A percentile compares a stretch with the other conserved stretches of the same genome.
These are phyloP conservation scores for Agapornis canus DNA, from an alignment of 2,797 vertebrate species.

Conservation along the genomic window DNA sequence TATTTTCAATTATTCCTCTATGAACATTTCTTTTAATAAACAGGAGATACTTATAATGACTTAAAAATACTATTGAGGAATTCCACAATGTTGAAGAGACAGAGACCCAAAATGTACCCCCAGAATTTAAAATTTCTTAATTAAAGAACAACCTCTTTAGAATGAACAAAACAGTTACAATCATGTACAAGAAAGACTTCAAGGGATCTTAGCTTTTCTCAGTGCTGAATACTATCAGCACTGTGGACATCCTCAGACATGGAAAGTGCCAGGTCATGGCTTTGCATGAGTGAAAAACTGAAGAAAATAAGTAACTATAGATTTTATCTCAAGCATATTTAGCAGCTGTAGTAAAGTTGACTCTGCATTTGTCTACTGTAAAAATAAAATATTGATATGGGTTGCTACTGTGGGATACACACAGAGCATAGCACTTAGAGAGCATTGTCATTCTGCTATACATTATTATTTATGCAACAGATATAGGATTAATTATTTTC, in stretches of 20 bases:
- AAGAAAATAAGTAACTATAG: background rate
- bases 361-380: background rate
- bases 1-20: background rate
- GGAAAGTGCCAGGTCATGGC: background rate
- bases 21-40: background rate
- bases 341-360: background rate
- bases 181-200: background rate
- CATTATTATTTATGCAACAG: background rate
- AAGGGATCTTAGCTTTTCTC: background rate
- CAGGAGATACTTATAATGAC: background rate
- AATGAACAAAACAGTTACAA: background rate
- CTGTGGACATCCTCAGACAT: background rate
- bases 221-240: background rate
- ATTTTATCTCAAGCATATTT: background rate
- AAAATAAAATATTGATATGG: background rate
- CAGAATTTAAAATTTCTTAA: background rate
- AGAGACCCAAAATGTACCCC: background rate
- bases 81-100: background rate
- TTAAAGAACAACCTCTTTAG: background rate
- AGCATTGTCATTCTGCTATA: background rate
- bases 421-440: background rate
- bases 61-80: background rate
- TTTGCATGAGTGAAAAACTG: background rate
- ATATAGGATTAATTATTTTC: background rate
- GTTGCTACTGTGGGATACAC: background rate